phyloP scores from a whole-genome alignment of 2,888 invertebrate genomes.

The Drosophila anomelani region DNA sequence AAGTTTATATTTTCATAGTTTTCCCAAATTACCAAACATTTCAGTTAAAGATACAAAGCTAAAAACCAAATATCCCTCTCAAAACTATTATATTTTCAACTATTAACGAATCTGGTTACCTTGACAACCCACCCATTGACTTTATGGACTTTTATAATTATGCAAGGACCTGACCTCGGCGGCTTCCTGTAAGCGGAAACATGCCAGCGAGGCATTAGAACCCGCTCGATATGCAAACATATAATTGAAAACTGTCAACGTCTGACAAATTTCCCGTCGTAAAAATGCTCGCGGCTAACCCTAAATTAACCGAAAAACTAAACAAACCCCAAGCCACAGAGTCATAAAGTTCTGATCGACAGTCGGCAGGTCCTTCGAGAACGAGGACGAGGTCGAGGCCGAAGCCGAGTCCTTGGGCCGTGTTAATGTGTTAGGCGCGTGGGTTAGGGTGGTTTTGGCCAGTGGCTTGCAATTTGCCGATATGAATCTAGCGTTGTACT shows the following conservation, averaged over 20 bases:
- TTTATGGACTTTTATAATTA: constrained; percentile 24
- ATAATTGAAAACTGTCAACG: constrained; percentile 72
- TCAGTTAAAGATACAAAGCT: neutral
- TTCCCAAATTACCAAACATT: neutral
- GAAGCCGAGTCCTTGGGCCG: constrained; percentile 20
- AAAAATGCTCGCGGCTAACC: constrained; percentile 38
- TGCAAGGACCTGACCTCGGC: constrained; percentile 28
- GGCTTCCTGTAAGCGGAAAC: constrained; percentile 31
- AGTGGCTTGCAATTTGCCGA: constrained; percentile 43
- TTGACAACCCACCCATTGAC: constrained; percentile 8
- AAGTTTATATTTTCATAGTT: neutral
- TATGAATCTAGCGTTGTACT: constrained; percentile 58
- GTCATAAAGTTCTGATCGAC: constrained; percentile 71
- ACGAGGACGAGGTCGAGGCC: neutral
- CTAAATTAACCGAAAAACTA: constrained; percentile 51
- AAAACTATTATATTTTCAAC: neutral
- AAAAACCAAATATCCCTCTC: neutral
- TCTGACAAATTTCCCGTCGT: constrained; percentile 54
- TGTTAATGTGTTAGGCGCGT: constrained; percentile 70
- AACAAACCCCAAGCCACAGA: constrained; percentile 34
- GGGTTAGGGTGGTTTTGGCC: constrained; percentile 46
- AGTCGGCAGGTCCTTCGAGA: constrained; percentile 31
- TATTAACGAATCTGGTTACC: constrained; percentile 3
- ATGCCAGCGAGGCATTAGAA: constrained; percentile 53
- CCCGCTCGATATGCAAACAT: constrained; percentile 33